Conservation (phyloP, 2,113 vertebrate genomes). For the Chinchilla lanigera region DNA sequence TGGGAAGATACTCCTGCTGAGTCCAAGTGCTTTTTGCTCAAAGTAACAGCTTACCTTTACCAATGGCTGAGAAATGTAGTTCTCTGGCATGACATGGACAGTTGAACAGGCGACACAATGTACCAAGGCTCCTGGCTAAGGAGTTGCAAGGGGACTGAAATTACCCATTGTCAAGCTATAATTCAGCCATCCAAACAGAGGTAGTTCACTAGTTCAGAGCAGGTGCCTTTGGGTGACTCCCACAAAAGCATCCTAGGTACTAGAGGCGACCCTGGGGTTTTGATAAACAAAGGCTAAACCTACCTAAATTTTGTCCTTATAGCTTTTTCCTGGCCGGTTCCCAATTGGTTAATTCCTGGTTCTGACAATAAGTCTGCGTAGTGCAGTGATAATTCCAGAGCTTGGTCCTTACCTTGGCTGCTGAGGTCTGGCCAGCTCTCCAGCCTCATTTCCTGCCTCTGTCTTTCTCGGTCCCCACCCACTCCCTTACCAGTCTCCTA, state of each 20-base stretch:
- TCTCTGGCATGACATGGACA: background rate
- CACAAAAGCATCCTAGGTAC: background rate
- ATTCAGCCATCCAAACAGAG: background rate
- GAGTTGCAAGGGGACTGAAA: background rate
- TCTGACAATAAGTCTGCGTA: background rate
- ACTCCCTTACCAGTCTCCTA: background rate
- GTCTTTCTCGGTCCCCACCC: background rate
- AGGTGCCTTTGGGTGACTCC: background rate
- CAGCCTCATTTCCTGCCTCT: background rate
- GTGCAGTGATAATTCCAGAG: background rate
- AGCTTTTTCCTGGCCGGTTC: background rate
- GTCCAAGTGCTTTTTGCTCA: background rate
- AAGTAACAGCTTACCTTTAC: background rate
- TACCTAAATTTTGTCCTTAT: background rate
- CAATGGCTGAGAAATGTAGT: background rate
- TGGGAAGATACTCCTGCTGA: background rate
- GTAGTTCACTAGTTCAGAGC: background rate
- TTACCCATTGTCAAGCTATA: background rate
- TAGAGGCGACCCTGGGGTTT: background rate
- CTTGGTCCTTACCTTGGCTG: background rate
- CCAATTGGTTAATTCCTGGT: background rate
- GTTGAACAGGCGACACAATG: background rate
- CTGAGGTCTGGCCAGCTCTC: background rate
- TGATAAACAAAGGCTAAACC: background rate
- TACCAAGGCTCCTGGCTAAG: background rate